Evolutionary conservation across 1,140 invertebrate species (phyloP).

Genomic region (Solenopsis fugax): DNA sequence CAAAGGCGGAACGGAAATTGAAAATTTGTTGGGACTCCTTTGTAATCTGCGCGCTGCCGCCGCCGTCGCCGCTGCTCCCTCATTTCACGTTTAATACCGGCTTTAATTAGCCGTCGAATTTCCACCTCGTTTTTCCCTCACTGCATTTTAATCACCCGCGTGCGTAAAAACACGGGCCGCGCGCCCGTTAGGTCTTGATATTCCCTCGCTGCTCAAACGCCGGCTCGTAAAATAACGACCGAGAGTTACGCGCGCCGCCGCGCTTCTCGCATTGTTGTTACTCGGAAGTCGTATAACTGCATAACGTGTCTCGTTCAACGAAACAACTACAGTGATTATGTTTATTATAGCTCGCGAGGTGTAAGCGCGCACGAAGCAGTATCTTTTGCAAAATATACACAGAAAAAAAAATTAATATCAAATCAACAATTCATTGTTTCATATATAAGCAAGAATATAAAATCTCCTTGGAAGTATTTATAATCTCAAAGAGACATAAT

Average conservation of each 20-base stretch:
- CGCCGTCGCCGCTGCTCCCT: not conserved
- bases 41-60: constrained; percentile 29
- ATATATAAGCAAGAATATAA: no score
- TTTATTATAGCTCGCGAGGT: not conserved
- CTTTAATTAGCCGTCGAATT: constrained; percentile 64
- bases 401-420: not conserved
- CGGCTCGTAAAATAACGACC: constrained; percentile 34
- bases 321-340: constrained; percentile 21
- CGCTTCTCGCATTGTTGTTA: constrained; percentile 3
- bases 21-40: constrained; percentile 57
- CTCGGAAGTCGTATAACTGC: constrained; percentile 12
- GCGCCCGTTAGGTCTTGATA: constrained; percentile 27
- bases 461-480: no score
- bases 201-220: constrained; percentile 1
- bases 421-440: no score
- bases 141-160: constrained; percentile 50
- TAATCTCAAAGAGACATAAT: no score
- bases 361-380: not conserved
- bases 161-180: constrained; percentile 36
- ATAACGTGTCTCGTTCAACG: constrained; percentile 33
- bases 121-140: constrained; percentile 34
- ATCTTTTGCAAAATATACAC: not conserved
- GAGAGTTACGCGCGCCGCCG: not conserved
- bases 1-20: constrained; percentile 52
- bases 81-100: constrained; percentile 51